Percentiles rank a stretch among this genome's conserved stretches.
Evolutionary conservation across 2,888 invertebrate genomes (phyloP).

Genomic region (Tachina fera): DNA sequence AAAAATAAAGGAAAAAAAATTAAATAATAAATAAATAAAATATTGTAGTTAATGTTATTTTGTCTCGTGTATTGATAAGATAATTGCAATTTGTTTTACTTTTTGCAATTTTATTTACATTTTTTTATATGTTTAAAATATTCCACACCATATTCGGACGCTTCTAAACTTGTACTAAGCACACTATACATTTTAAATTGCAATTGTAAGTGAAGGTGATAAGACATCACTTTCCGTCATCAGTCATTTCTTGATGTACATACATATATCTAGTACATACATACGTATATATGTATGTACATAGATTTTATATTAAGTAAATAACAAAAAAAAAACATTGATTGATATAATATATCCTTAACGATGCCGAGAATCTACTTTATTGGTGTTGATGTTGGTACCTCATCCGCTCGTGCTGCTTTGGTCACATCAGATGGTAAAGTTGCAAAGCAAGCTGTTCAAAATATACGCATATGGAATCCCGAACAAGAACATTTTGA

Average conservation of each 20-base stretch:
- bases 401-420: constrained; percentile 94
- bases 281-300: background rate
- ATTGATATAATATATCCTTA: background rate
- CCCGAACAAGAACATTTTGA: constrained; percentile 91
- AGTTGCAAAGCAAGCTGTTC: constrained; percentile 86
- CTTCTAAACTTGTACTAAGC: constrained; percentile 10
- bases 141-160: constrained; percentile 33
- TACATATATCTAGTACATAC: no score
- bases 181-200: constrained; percentile 65
- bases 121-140: constrained; percentile 35
- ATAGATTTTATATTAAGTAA: constrained; percentile 21
- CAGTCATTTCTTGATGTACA: constrained; percentile 9
- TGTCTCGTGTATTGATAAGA: constrained; percentile 55
- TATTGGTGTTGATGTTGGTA: constrained; percentile 96
- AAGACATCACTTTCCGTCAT: constrained; percentile 49
- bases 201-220: constrained; percentile 70
- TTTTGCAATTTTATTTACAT: constrained; percentile 26
- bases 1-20: constrained; percentile 13
- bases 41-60: constrained; percentile 18
- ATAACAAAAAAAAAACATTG: constrained; percentile 9
- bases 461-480: constrained; percentile 90
- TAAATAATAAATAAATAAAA: constrained; percentile 10
- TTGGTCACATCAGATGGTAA: constrained; percentile 88
- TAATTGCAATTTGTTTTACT: constrained; percentile 52
- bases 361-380: constrained; percentile 84